Percentiles rank a stretch among this genome's conserved stretches.
These are phyloP conservation scores for Himalopsyche japonica DNA, from an alignment of 2,888 invertebrate species.

Conservation along the genomic window DNA sequence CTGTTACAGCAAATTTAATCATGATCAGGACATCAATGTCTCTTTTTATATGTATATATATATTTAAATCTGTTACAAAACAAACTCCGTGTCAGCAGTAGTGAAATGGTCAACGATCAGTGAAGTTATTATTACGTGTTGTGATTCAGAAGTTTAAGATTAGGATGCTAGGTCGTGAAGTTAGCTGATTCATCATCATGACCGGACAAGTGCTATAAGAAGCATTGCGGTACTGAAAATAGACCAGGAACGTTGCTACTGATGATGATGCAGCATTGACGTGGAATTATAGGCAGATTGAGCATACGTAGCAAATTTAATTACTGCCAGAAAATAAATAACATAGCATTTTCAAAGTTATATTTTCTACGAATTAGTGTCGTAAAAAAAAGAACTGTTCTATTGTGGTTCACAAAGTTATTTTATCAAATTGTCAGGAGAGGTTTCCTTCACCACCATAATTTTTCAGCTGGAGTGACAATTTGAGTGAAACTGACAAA, in stretches of 20 bases:
- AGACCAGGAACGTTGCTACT: background rate
- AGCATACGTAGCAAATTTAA: background rate
- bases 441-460: too few species aligned
- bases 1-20: too few species aligned
- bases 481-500: too few species aligned
- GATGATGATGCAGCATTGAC: background rate
- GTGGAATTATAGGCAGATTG: background rate
- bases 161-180: background rate
- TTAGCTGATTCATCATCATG: background rate
- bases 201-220: background rate
- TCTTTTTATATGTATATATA: too few species aligned
- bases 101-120: background rate
- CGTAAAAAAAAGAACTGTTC: too few species aligned
- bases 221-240: background rate
- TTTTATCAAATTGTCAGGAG: too few species aligned
- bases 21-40: too few species aligned
- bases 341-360: background rate
- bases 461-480: too few species aligned
- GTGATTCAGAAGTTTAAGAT: background rate
- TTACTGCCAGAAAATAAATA: background rate
- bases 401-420: too few species aligned
- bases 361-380: too few species aligned
- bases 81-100: too few species aligned
- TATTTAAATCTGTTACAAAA: too few species aligned
- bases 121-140: background rate